These are phyloP conservation scores for Drosophila rellima DNA, from an alignment of 2,888 invertebrate species.

Conservation along the genomic window DNA sequence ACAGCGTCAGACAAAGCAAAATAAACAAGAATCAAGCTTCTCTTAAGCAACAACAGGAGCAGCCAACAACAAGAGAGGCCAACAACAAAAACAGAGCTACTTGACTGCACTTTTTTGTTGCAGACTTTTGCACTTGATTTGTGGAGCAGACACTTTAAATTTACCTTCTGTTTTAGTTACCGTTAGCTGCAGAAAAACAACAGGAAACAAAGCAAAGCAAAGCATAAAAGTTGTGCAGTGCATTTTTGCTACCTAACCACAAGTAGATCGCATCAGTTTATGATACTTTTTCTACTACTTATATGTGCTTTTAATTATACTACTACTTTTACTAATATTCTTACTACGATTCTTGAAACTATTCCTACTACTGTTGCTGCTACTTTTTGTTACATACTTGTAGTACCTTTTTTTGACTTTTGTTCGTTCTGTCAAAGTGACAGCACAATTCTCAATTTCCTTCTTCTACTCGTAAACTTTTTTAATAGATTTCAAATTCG, in stretches of 20 bases:
- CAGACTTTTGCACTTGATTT: conserved; percentile 63
- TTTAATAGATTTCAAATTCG: conserved; percentile 78
- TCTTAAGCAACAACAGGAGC: conserved; percentile 31
- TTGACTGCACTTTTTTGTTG: conserved; percentile 31
- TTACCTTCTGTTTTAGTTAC: conserved; percentile 45
- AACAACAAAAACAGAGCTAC: conserved; percentile 29
- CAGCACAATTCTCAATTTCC: conserved; percentile 63
- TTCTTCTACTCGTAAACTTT: conserved; percentile 64
- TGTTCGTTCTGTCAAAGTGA: conserved; percentile 28
- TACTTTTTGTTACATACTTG: background rate
- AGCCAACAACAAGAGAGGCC: conserved; percentile 35
- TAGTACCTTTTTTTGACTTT: conserved; percentile 17
- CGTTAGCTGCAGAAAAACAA: conserved; percentile 24
- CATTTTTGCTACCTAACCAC: conserved; percentile 38
- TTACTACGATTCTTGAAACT: conserved; percentile 3
- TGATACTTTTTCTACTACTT: background rate
- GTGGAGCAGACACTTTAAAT: conserved; percentile 49
- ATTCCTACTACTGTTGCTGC: conserved; percentile 8
- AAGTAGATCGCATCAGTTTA: background rate
- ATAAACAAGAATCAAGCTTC: conserved; percentile 63
- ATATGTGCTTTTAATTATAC: background rate
- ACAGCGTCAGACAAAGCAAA: conserved; percentile 41
- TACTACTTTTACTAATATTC: background rate
- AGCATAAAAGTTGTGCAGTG: conserved; percentile 45
- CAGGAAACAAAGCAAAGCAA: conserved; percentile 6